These are phyloP conservation scores for Vultur gryphus DNA, from an alignment of 2,797 vertebrate species.

Conservation along the genomic window DNA sequence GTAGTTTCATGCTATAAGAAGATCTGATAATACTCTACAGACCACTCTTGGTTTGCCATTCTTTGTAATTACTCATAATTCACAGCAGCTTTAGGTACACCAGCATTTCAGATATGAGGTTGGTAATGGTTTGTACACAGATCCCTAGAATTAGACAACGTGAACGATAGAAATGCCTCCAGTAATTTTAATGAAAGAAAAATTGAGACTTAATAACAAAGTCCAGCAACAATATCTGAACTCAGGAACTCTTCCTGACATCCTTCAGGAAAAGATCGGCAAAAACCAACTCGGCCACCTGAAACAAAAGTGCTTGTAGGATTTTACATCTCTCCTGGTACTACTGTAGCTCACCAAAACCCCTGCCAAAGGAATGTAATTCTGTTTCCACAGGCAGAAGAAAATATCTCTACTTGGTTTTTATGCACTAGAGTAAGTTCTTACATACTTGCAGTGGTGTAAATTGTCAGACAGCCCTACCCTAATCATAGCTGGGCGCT, in stretches of 20 bases:
- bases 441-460: neutral
- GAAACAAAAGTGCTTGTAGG: neutral
- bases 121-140: neutral
- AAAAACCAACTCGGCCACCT: neutral
- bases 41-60: neutral
- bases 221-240: neutral
- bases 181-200: neutral
- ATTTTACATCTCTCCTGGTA: neutral
- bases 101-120: neutral
- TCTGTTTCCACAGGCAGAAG: neutral
- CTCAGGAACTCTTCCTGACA: neutral
- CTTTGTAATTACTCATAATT: neutral
- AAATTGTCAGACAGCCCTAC: neutral
- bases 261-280: neutral
- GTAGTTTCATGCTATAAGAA: neutral
- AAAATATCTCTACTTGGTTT: neutral
- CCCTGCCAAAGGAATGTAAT: neutral
- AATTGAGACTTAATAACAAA: neutral
- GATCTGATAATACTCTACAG: neutral
- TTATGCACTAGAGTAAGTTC: neutral
- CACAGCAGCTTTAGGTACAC: neutral
- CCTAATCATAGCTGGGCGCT: rapidly evolving
- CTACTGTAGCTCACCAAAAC: neutral
- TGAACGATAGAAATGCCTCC: neutral
- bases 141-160: neutral